Percentiles rank a stretch among this genome's conserved stretches.
Evolutionary conservation across 2,888 invertebrate genomes (phyloP).

Genomic region (Melinaea menophilus): DNA sequence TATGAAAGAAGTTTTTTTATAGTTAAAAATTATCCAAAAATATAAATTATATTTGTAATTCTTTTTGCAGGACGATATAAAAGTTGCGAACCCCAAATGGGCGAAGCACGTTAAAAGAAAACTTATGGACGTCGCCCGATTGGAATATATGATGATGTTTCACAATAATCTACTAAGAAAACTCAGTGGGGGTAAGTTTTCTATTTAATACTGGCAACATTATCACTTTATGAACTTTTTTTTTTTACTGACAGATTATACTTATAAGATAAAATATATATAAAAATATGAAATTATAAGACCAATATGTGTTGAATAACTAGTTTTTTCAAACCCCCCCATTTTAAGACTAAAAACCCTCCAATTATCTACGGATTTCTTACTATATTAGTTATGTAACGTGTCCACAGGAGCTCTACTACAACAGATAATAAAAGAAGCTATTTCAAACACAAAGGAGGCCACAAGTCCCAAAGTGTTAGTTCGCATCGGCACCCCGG

Average conservation of each 20-base stretch:
- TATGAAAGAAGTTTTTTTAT: not conserved
- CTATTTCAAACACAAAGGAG: constrained; percentile 52
- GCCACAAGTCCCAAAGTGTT: constrained; percentile 57
- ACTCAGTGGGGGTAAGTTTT: constrained; percentile 72
- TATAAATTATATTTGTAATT: not conserved
- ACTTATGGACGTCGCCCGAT: constrained; percentile 68
- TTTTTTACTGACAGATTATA: too few species aligned
- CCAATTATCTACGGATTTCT: too few species aligned
- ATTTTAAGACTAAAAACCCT: too few species aligned
- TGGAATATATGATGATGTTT: constrained; percentile 77
- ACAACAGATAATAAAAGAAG: constrained; percentile 75
- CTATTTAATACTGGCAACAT: too few species aligned
- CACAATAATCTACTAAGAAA: constrained; percentile 66
- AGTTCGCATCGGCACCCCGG: constrained; percentile 80
- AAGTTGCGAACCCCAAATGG: constrained; percentile 77
- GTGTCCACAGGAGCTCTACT: constrained; percentile 66
- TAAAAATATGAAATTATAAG: too few species aligned
- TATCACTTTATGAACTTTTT: too few species aligned
- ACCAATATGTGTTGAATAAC: too few species aligned
- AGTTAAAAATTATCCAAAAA: too few species aligned
- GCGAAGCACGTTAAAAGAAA: constrained; percentile 72
- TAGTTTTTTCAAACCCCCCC: too few species aligned
- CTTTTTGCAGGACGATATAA: constrained; percentile 63
- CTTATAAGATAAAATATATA: too few species aligned
- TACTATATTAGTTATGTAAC: too few species aligned